Conservation (phyloP, 2,797 vertebrate species). For the Rhinogobio ventralis region DNA sequence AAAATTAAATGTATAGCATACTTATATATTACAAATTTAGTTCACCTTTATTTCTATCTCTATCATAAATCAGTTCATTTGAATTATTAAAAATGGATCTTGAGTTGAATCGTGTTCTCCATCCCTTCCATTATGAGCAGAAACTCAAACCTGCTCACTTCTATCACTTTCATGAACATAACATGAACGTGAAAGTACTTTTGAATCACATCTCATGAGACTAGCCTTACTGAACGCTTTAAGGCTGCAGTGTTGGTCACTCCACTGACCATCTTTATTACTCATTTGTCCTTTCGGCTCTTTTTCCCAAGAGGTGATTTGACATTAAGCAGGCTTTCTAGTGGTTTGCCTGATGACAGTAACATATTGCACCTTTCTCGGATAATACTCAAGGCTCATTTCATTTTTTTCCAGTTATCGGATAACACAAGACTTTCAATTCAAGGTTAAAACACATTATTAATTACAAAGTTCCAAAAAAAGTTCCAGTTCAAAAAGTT, state of each 20-base stretch:
- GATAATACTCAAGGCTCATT: conserved; percentile 10
- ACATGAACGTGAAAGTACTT: conserved; percentile 9
- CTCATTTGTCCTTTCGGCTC: not conserved
- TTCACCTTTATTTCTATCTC: too few species aligned
- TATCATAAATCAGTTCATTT: not conserved
- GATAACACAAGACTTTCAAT: not conserved
- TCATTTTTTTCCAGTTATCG: conserved; percentile 11
- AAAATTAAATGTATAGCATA: too few species aligned
- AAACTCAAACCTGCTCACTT: not conserved
- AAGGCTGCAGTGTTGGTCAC: not conserved
- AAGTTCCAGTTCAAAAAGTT: not conserved
- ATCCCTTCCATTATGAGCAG: not conserved
- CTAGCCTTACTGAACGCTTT: not conserved
- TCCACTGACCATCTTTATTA: not conserved
- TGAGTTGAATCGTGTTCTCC: not conserved
- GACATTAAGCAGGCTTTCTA: conserved; percentile 27
- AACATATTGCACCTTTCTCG: conserved; percentile 13
- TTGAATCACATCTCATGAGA: conserved; percentile 8
- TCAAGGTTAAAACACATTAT: not conserved
- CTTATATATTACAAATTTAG: not conserved
- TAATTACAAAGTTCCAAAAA: not conserved
- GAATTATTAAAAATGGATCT: not conserved
- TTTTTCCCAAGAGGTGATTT: conserved; percentile 19
- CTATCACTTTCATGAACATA: not conserved
- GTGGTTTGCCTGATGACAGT: not conserved